Evolutionary conservation across 2,888 invertebrate species (phyloP), one percentile per base, ranked within the genome.

Genomic region (Gibbula magus): DNA sequence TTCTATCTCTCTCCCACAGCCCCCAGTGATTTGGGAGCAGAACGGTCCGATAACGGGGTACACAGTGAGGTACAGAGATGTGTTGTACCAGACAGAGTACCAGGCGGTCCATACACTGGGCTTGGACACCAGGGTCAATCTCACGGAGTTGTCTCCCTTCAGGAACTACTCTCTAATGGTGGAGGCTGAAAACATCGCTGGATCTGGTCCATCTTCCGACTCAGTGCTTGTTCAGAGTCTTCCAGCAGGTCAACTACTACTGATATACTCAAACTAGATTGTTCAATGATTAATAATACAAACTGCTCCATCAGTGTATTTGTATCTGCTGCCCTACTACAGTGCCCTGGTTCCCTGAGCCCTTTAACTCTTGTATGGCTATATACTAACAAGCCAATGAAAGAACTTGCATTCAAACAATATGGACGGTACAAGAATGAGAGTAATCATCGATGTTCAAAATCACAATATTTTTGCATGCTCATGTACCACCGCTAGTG

Each of bases 131-230:
- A 80, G 82, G 18, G 82, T 81, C 16, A 83, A 84, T 54, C 83
- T 89, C 51, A 83, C 78, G 76, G 86, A 84, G 75, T 84, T 91
- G 76, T 86, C 82, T 54, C 89, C 90, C 74, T 90, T 89, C 88
- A 89, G 84, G 70, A 80, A 81, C 81, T 90, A 89, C 79, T 82
- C 83, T 78, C 80, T 91, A 18, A 81, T 82, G 39, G 76, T 91
- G 39, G 81, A 81, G 61, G 85, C 87, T 35, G 88, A 87, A 77
- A 91, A 90, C 84, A 83, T 85, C 16, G 87, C 83, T 75, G 90
- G 90, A 13, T 32, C 77, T 7, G 85, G 90, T 8, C 85, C 86
- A 4, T 45, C 79, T 2, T 87, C 87, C 82, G 78, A 82, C 32
- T 73, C 81, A 35, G 78, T 84, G 8, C 56, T 61, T 45, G 82